Evolutionary conservation across 1,140 invertebrate species (phyloP).

Genomic region (Lamellibrachia luymesi): DNA sequence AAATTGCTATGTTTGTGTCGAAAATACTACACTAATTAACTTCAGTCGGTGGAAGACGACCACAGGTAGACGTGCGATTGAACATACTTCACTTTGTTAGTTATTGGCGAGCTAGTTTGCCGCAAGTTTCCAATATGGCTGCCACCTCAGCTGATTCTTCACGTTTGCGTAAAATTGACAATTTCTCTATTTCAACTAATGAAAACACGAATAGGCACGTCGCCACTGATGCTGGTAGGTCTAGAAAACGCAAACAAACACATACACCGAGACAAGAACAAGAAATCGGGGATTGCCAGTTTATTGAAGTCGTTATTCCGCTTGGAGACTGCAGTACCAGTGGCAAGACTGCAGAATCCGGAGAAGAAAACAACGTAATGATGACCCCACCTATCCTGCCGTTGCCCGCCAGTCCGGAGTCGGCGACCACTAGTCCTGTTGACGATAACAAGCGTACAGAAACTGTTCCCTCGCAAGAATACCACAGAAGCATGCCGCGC

Average conservation of each 20-base stretch:
- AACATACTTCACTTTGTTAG: background rate
- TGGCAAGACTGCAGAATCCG: background rate
- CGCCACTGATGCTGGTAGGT: background rate
- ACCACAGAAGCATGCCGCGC: background rate
- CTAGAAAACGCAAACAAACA: constrained; percentile 1
- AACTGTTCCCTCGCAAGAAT: background rate
- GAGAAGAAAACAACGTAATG: background rate
- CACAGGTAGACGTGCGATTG: background rate
- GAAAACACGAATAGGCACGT: background rate
- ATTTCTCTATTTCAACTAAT: background rate
- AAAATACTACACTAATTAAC: background rate
- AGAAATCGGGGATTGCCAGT: background rate
- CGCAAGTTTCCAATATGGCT: constrained; percentile 4
- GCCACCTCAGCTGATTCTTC: background rate
- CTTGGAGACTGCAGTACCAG: background rate
- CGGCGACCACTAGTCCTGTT: background rate
- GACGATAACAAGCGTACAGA: background rate
- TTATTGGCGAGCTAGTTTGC: background rate
- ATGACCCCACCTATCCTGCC: background rate
- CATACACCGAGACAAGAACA: background rate
- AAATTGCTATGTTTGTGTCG: background rate
- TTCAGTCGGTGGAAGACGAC: background rate
- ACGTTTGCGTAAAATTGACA: background rate
- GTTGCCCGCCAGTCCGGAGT: background rate
- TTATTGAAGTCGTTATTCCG: constrained; percentile 5